These are phyloP conservation scores for Tetrax tetrax DNA, from an alignment of 2,113 vertebrate genomes.

Conservation along the genomic window DNA sequence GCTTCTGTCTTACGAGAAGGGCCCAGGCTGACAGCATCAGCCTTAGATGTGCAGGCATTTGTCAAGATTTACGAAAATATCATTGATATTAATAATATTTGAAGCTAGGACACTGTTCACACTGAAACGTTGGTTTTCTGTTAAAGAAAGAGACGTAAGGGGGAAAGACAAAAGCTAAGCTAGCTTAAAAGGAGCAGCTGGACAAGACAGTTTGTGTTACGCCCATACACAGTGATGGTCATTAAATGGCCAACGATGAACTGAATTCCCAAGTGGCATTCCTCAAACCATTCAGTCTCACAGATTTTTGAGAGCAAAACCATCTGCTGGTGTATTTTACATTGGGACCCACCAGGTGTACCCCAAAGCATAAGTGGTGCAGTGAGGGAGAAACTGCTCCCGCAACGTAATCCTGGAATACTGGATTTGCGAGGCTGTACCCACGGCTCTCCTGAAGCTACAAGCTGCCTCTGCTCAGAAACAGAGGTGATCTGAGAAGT, in stretches of 20 bases:
- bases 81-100: background rate
- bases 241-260: background rate
- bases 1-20: background rate
- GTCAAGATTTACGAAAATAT: background rate
- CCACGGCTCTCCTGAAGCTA: background rate
- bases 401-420: accelerated
- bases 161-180: background rate
- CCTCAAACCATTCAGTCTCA: background rate
- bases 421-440: background rate
- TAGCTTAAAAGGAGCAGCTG: background rate
- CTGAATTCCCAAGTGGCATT: background rate
- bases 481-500: background rate
- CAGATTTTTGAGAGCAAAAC: background rate
- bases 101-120: background rate
- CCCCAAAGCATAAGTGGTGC: no score
- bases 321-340: background rate
- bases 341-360: background rate
- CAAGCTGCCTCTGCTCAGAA: background rate
- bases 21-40: constrained; percentile 1
- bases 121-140: background rate
- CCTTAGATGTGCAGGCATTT: background rate
- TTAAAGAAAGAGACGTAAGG: background rate
- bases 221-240: accelerated
- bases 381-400: background rate
- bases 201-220: accelerated